Evolutionary conservation across 2,888 invertebrate genomes (phyloP).

Genomic region (Auanema freiburgensis): DNA sequence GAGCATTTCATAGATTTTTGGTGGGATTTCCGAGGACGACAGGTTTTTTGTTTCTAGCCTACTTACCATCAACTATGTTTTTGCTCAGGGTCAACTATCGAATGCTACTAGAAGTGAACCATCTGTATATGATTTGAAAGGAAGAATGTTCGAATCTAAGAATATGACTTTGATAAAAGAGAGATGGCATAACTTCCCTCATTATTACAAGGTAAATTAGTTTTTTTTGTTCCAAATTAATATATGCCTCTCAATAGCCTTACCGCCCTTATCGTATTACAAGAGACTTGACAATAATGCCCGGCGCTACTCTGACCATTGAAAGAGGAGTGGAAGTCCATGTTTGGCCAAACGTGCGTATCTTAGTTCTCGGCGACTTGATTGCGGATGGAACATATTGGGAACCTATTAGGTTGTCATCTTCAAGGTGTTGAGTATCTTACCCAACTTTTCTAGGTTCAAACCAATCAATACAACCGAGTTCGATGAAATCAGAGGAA

Average conservation of each 20-base stretch:
- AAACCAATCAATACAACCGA: slow-evolving; percentile 64
- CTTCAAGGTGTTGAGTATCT: slow-evolving; percentile 11
- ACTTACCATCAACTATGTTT: background rate
- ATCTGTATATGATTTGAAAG: slow-evolving; percentile 54
- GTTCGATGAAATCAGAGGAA: slow-evolving; percentile 42
- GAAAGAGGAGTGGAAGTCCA: slow-evolving; percentile 80
- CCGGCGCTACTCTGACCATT: slow-evolving; percentile 82
- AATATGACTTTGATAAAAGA: slow-evolving; percentile 51
- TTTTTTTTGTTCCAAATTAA: background rate
- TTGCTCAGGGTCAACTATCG: slow-evolving; percentile 51
- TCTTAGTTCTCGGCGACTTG: slow-evolving; percentile 79
- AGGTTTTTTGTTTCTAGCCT: slow-evolving; percentile 9
- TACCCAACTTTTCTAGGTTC: slow-evolving; percentile 39
- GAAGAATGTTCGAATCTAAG: slow-evolving; percentile 56
- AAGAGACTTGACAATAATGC: slow-evolving; percentile 95
- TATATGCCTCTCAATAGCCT: slow-evolving; percentile 28
- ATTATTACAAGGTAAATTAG: slow-evolving; percentile 33
- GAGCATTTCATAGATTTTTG: slow-evolving; percentile 64
- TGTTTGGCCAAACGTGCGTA: slow-evolving; percentile 84
- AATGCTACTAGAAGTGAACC: slow-evolving; percentile 49
- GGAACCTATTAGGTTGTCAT: slow-evolving; percentile 51
- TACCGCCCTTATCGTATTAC: slow-evolving; percentile 77
- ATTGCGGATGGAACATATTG: slow-evolving; percentile 82
- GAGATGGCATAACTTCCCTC: slow-evolving; percentile 53
- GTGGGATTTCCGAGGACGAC: slow-evolving; percentile 41